Conservation (phyloP, 2,113 vertebrate species). For the Apaloderma vittatum region DNA sequence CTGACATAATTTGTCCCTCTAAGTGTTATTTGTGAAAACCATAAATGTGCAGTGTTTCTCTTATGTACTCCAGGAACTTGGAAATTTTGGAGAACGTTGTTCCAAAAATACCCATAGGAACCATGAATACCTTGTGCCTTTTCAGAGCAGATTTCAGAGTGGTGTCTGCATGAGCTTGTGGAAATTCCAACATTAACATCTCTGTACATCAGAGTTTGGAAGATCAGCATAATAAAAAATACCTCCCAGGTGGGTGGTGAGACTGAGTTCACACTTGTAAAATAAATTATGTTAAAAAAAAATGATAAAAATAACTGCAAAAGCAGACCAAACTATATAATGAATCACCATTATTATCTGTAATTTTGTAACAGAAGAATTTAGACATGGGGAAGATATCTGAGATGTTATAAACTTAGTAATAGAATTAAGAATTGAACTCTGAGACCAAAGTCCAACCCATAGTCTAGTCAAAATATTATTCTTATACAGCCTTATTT, state of each 20-base stretch:
- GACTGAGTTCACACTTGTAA: not conserved
- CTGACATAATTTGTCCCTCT: not conserved
- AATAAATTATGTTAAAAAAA: not conserved
- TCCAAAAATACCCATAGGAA: not conserved
- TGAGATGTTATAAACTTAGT: not conserved
- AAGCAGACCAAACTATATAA: not conserved
- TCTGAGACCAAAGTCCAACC: not conserved
- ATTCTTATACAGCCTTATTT: not conserved
- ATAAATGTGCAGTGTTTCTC: not conserved
- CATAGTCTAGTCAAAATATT: not conserved
- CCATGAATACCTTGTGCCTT: not conserved
- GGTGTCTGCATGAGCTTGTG: not conserved
- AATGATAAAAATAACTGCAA: not conserved
- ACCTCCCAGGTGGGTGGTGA: not conserved
- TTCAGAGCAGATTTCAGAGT: not conserved
- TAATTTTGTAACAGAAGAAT: not conserved
- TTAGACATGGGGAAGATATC: not conserved
- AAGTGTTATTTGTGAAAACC: not conserved
- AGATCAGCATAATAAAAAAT: slow-evolving; percentile 25
- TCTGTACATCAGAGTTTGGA: slow-evolving; percentile 13
- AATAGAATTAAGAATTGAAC: not conserved
- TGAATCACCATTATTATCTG: not conserved
- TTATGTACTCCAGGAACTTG: not conserved
- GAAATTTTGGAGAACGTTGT: not conserved
- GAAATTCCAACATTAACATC: slow-evolving; percentile 22